These are phyloP conservation scores for Orchesella cincta DNA, from an alignment of 1,140 invertebrate species.

Conservation along the genomic window DNA sequence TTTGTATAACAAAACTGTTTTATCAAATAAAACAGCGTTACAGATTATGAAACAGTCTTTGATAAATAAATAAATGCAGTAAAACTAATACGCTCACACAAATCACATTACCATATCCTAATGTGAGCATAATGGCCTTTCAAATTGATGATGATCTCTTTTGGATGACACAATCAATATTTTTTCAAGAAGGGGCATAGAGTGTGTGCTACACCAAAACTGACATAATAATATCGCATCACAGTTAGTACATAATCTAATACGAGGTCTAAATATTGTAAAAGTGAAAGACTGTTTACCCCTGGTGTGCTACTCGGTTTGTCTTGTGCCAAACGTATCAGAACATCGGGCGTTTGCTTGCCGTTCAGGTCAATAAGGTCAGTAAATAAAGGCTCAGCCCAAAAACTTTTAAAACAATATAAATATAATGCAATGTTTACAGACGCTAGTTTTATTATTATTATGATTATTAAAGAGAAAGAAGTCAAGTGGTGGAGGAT, in stretches of 20 bases:
- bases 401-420: constrained; percentile 25
- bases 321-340: constrained; percentile 39
- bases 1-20: no score
- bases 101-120: background rate
- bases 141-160: constrained; percentile 9
- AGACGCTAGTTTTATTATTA: background rate
- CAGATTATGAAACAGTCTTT: background rate
- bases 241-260: background rate
- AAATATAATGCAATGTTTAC: background rate
- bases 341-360: constrained; percentile 36
- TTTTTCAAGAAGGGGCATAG: background rate
- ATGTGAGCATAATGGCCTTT: background rate
- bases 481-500: background rate
- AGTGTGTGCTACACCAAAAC: background rate
- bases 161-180: constrained; percentile 20
- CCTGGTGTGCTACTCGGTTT: constrained; percentile 36
- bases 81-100: background rate
- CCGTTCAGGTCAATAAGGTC: constrained; percentile 33
- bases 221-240: background rate
- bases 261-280: background rate
- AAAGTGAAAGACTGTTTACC: constrained; percentile 8
- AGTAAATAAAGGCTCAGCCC: constrained; percentile 38
- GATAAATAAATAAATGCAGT: background rate
- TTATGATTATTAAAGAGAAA: background rate
- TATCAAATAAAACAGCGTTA: no score